Evolutionary conservation across 2,113 vertebrate genomes (phyloP).

Genomic region (Corvus moneduloides): DNA sequence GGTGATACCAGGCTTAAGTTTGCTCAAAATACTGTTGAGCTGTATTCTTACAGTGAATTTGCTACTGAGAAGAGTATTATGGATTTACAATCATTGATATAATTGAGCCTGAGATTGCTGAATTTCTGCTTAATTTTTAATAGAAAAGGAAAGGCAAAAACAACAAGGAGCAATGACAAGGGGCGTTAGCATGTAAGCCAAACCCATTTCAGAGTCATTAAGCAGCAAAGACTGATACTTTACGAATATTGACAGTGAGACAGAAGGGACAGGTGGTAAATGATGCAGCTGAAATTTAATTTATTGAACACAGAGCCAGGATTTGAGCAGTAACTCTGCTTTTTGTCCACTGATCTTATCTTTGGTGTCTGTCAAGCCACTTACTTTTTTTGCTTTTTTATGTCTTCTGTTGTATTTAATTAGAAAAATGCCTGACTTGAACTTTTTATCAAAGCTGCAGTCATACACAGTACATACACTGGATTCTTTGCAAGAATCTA

Average conservation of each 20-base stretch:
- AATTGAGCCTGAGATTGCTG: background rate
- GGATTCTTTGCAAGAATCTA: background rate
- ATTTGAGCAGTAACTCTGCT: conserved; percentile 7
- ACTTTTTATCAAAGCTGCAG: background rate
- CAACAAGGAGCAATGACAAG: background rate
- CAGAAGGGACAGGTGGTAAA: background rate
- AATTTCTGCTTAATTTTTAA: background rate
- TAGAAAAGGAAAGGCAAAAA: too few species aligned
- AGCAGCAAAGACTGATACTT: background rate
- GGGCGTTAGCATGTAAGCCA: accelerated
- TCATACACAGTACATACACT: background rate
- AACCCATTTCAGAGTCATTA: background rate
- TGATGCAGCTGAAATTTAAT: background rate
- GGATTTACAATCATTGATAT: background rate
- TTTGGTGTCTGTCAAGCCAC: background rate
- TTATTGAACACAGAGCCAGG: background rate
- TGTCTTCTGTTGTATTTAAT: conserved; percentile 22
- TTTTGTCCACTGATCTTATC: conserved; percentile 41
- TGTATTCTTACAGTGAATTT: background rate
- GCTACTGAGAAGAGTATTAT: background rate
- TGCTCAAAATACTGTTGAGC: background rate
- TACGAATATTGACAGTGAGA: background rate
- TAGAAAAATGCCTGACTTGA: background rate
- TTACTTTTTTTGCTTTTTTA: background rate
- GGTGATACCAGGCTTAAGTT: background rate